phyloP scores from a whole-genome alignment of 2,797 vertebrate genomes.

The Pteronotus mesoamericanus region DNA sequence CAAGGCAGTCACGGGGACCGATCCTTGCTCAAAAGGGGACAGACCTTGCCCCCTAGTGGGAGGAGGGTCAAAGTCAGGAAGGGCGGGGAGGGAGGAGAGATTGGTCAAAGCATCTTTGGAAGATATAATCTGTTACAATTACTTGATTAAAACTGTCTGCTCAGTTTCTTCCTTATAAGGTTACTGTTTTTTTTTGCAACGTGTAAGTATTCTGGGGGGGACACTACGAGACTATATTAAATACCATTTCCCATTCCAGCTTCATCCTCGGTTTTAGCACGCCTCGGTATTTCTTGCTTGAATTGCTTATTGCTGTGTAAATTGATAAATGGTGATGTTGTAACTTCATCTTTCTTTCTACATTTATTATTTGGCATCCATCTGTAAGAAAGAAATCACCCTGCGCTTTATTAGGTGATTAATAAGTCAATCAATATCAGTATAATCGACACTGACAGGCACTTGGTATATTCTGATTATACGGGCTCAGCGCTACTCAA shows the following conservation, averaged over 20 bases:
- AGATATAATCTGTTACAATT: background rate
- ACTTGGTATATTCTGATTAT: background rate
- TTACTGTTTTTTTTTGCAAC: background rate
- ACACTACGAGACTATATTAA: fast-evolving
- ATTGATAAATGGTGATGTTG: background rate
- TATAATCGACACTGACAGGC: background rate
- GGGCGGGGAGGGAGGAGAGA: fast-evolving
- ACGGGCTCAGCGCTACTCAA: too few relatives aligned
- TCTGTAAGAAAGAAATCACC: background rate
- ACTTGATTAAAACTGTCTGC: background rate
- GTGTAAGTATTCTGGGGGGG: background rate
- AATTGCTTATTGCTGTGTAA: background rate
- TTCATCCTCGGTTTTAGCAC: background rate
- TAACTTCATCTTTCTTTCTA: background rate
- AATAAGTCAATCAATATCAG: background rate
- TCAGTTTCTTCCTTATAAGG: background rate
- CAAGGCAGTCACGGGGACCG: background rate
- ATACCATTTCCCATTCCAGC: background rate
- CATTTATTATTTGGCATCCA: background rate
- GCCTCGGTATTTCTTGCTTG: background rate
- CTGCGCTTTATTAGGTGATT: background rate
- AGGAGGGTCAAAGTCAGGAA: background rate
- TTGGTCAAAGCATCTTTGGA: background rate
- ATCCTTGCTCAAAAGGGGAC: background rate
- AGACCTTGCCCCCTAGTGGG: background rate